These are phyloP conservation scores for Ophion ventricosus DNA, from an alignment of 2,888 invertebrate genomes.

Conservation along the genomic window DNA sequence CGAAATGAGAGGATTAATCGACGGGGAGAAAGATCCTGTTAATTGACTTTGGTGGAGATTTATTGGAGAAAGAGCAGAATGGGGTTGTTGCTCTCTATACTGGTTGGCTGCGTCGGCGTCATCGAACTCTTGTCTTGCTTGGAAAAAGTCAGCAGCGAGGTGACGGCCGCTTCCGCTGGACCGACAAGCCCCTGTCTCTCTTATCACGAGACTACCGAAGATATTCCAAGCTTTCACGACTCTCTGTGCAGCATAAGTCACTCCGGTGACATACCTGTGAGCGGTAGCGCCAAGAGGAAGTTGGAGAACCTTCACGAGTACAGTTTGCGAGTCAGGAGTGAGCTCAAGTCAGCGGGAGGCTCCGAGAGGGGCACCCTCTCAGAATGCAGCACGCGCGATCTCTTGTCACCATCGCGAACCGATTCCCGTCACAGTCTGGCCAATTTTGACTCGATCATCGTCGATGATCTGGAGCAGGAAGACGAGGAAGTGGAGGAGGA, in stretches of 20 bases:
- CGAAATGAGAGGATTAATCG: constrained; percentile 7
- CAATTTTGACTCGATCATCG: constrained; percentile 63
- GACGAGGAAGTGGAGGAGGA: constrained; percentile 37
- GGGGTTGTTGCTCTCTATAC: constrained; percentile 90
- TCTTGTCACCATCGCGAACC: constrained; percentile 72
- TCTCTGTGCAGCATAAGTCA: constrained; percentile 78
- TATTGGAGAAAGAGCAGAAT: constrained; percentile 81
- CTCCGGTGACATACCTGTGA: constrained; percentile 71
- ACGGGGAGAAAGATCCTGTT: not conserved
- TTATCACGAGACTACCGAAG: constrained; percentile 70
- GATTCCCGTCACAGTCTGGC: constrained; percentile 72
- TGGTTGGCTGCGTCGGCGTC: constrained; percentile 90
- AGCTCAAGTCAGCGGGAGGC: constrained; percentile 75
- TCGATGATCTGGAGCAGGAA: constrained; percentile 19
- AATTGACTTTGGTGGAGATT: not conserved
- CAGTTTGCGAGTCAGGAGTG: constrained; percentile 76
- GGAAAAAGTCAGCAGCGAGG: constrained; percentile 75
- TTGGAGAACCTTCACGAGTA: constrained; percentile 81
- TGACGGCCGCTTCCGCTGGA: constrained; percentile 70
- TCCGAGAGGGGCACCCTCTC: constrained; percentile 75
- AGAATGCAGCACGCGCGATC: constrained; percentile 75
- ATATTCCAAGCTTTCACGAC: constrained; percentile 75
- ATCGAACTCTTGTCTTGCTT: constrained; percentile 87
- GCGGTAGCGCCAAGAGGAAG: constrained; percentile 74
- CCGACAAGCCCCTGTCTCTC: constrained; percentile 74